Conservation (phyloP, 2,888 invertebrate genomes). For the Aphelenchoides bicaudatus region DNA sequence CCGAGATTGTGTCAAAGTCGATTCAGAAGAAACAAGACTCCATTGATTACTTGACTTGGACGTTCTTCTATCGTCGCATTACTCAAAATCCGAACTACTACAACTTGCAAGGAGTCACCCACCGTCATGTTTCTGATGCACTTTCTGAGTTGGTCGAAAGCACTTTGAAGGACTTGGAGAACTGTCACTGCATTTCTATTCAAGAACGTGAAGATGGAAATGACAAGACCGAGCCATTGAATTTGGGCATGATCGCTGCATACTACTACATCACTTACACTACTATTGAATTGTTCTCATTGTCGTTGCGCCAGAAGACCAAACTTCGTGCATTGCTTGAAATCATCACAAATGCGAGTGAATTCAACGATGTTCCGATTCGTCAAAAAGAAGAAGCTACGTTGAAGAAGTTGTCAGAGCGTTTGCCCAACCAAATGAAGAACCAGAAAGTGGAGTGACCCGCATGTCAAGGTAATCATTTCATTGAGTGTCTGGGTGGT, state of each 20-base stretch:
- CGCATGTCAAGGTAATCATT: slow-evolving; percentile 77
- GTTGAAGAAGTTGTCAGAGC: slow-evolving; percentile 66
- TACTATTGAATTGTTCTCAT: slow-evolving; percentile 94
- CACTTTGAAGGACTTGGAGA: slow-evolving; percentile 70
- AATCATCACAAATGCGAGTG: slow-evolving; percentile 94
- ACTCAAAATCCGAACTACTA: slow-evolving; percentile 99
- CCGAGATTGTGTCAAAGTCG: slow-evolving; percentile 98
- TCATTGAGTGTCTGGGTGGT: not conserved
- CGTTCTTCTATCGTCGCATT: slow-evolving; percentile 88
- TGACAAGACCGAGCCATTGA: slow-evolving; percentile 91
- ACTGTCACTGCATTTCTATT: slow-evolving; percentile 77
- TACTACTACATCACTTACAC: slow-evolving; percentile 99
- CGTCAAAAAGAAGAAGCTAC: slow-evolving; percentile 90
- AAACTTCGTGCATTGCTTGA: slow-evolving; percentile 93
- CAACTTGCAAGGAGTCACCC: slow-evolving; percentile 79
- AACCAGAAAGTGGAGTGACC: slow-evolving; percentile 84
- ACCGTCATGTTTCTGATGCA: slow-evolving; percentile 89
- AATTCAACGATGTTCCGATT: slow-evolving; percentile 89
- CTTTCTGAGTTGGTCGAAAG: slow-evolving; percentile 94
- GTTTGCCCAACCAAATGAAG: slow-evolving; percentile 71
- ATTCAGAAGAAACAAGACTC: slow-evolving; percentile 99
- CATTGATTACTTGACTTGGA: slow-evolving; percentile 98
- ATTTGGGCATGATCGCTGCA: slow-evolving; percentile 98
- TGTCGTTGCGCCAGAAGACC: slow-evolving; percentile 91
- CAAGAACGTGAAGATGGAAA: no score